phyloP scores from a whole-genome alignment of 1,140 invertebrate genomes.

The Hetaerina americana region DNA sequence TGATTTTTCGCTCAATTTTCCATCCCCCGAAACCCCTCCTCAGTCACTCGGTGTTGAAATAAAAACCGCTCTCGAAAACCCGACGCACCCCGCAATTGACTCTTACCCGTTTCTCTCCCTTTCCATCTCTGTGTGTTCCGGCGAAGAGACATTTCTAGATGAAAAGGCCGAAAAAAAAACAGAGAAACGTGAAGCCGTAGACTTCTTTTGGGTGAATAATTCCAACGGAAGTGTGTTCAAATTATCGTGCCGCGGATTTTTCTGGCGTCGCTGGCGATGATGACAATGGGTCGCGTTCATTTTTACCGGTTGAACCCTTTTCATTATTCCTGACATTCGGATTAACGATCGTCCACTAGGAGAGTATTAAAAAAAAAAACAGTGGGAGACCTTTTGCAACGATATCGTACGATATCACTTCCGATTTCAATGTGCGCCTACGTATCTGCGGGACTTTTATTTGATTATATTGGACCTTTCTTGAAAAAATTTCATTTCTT shows the following conservation, averaged over 20 bases:
- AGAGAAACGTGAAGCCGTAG: not conserved
- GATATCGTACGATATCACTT: too few species aligned
- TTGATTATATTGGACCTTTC: too few species aligned
- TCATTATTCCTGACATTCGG: too few species aligned
- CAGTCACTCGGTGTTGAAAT: not conserved
- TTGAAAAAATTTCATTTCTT: too few species aligned
- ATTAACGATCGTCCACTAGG: too few species aligned
- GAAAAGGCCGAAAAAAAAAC: not conserved
- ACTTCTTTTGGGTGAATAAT: not conserved
- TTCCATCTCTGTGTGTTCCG: not conserved
- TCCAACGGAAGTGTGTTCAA: not conserved
- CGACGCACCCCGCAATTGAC: not conserved
- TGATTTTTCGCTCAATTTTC: too few species aligned
- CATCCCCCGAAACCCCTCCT: not conserved
- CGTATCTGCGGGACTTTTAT: too few species aligned
- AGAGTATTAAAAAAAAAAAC: too few species aligned
- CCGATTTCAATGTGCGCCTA: too few species aligned
- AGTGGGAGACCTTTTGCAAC: too few species aligned
- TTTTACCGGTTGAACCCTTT: too few species aligned
- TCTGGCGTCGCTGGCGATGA: not conserved
- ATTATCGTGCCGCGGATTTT: not conserved
- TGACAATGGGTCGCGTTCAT: not conserved
- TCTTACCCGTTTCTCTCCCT: not conserved
- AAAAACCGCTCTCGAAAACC: not conserved
- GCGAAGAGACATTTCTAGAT: not conserved